These are phyloP conservation scores for Motacilla tschutschensis DNA, from an alignment of 2,113 vertebrate genomes.

Conservation along the genomic window DNA sequence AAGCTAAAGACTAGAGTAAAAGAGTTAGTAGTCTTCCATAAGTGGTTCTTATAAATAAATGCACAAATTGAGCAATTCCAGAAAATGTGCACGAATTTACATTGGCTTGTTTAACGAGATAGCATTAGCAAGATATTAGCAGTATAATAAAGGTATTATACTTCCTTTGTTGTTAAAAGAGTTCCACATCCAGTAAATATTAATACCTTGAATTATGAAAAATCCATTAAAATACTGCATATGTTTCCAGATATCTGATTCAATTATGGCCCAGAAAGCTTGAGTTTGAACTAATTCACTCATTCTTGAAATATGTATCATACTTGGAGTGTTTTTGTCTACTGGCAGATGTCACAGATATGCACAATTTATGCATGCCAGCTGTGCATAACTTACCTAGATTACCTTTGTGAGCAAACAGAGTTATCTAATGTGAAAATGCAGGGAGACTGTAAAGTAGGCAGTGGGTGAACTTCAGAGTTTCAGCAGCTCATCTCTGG, in stretches of 20 bases:
- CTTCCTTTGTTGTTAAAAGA: background rate
- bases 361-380: slow-evolving; percentile 71
- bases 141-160: slow-evolving; percentile 1
- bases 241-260: slow-evolving; percentile 31
- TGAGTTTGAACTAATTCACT: slow-evolving; percentile 40
- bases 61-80: background rate
- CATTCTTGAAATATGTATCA: slow-evolving; percentile 46
- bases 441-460: background rate
- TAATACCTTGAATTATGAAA: slow-evolving; percentile 25
- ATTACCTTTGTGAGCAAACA: slow-evolving; percentile 59
- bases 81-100: background rate
- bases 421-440: slow-evolving; percentile 45
- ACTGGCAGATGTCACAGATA: slow-evolving; percentile 66
- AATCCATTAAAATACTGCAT: slow-evolving; percentile 15
- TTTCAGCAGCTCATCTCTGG: background rate
- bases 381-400: slow-evolving; percentile 59
- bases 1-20: background rate
- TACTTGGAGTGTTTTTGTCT: slow-evolving; percentile 44
- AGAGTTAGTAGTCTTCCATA: background rate
- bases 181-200: slow-evolving; percentile 31
- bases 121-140: slow-evolving; percentile 1
- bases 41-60: background rate
- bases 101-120: background rate
- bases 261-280: slow-evolving; percentile 12
- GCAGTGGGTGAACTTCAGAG: background rate